Evolutionary conservation across 2,113 vertebrate species (phyloP), one percentile per base, ranked within the genome.

Genomic region (Phocoena phocoena): DNA sequence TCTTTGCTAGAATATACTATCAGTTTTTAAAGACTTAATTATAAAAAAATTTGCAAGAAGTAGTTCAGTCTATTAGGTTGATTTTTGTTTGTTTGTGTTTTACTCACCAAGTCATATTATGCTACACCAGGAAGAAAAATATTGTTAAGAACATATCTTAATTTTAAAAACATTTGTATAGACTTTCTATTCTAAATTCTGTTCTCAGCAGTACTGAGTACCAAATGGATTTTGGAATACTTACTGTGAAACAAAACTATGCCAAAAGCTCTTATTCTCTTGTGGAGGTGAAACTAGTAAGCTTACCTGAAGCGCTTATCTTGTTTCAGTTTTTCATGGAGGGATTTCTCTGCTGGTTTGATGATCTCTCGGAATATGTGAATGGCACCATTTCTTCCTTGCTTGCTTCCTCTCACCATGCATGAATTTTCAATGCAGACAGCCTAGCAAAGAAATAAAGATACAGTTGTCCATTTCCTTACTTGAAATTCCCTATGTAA

Each of bases 401-500:
- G 99, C 97, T 99, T 99, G 94, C 99, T 99, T 97, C 99, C 99
- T 97, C 99, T 98, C 70, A 99, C 91, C 98, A 99, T 99, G 97
- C 99, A 99, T 67, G 99, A 99, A 95, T 99, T 99, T 98, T 99
- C 99, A 96, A 99, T 97, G 98, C 99, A 99, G 92, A 99, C 99
- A 91, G 99, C 99, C 99, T 99, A 97, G 87, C 68, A 96, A 88
- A 92, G 97, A 82, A 97, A 96, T 95, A 5, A 98, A 96, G 89
- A 82, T 25, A 88, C 6, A 18, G 26, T 25, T 8, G 1, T 77
- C 23, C 14, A 5, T 90, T 60, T 81, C 38, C 92, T 15, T 15
- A 74, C 25, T 36, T 70, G n/a, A 15, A 92, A 81, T 73, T 55
- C n/a, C 26, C 18, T 33, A 23, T 23, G 31, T 60, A 50, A 25